phyloP scores from a whole-genome alignment of 1,140 invertebrate genomes.

The Brachionus sp. region DNA sequence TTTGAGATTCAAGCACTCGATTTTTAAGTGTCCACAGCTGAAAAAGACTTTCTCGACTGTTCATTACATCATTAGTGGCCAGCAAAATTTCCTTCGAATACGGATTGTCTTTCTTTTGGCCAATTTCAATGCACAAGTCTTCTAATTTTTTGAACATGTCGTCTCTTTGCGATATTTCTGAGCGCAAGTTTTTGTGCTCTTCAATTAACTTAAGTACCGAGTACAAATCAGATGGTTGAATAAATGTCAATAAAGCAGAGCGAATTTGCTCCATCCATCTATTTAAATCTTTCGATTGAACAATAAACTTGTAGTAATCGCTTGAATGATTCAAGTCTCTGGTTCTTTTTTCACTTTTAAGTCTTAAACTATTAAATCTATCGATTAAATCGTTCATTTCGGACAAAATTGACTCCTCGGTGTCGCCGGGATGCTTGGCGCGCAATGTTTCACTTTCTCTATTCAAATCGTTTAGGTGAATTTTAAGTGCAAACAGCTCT shows the following conservation, averaged over 20 bases:
- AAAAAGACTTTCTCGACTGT: neutral
- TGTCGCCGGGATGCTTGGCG: conserved; percentile 28
- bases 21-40: conserved; percentile 14
- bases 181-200: neutral
- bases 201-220: neutral
- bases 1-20: neutral
- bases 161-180: conserved; percentile 27
- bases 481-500: neutral
- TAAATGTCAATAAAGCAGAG: neutral
- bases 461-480: conserved; percentile 17
- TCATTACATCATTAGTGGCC: neutral
- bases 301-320: neutral
- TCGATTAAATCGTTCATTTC: conserved; percentile 31
- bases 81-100: neutral
- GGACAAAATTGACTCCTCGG: neutral
- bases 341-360: neutral
- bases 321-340: neutral
- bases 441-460: neutral
- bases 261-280: neutral
- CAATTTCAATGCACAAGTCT: conserved; percentile 7
- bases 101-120: neutral
- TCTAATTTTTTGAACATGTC: conserved; percentile 18
- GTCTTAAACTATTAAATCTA: neutral
- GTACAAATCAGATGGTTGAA: neutral
- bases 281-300: neutral